Base-by-base conservation (phyloP, 1,140 invertebrate species). In the Panagrolaimus sp. region DNA sequence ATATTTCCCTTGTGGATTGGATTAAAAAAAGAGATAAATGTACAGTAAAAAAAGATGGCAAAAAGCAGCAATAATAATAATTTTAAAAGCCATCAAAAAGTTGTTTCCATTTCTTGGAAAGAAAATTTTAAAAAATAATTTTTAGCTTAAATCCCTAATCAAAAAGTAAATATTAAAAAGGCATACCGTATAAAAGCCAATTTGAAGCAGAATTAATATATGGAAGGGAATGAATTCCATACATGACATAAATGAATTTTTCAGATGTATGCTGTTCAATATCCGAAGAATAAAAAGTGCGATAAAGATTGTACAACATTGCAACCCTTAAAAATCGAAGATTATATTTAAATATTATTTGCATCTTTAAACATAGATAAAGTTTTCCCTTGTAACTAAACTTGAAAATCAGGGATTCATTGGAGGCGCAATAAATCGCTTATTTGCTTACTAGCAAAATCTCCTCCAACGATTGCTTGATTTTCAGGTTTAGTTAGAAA, bases 161-260 rank as follows among this genome's bases (percentile, higher is more conserved):
- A n/a, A 52, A 28, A 17, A 52, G 43, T 32, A 24, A 55, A n/a
- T 24, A 55, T 17, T n/a, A 24, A 28, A 12, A 55, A 58, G 17
- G 44, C 43, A 45, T 21, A 79, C 79, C 80, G 70, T 82, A 82
- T 14, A 82, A 68, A 10, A 82, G 67, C 73, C 80, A 82, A 46
- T 82, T 82, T 17, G 66, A 77, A 24, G 80, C 71, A 17, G 78
- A 81, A 63, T 81, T 81, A 46, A 81, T 67, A 67, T 83, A 82
- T 24, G 80, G 81, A 2, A 82, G 68, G 21, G 81, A 75, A 58
- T 82, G 80, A 21, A 82, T 75, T 6, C 76, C 79, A 67, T 82
- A 82, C 79, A 82, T 81, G 38, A 73, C 46, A 58, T 74, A 74
- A 32, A 74, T 70, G 45, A 74, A 79, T 15, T 67, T 78, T 21